Conservation (phyloP, 2,888 invertebrate species). For the Caenorhabditis angaria region DNA sequence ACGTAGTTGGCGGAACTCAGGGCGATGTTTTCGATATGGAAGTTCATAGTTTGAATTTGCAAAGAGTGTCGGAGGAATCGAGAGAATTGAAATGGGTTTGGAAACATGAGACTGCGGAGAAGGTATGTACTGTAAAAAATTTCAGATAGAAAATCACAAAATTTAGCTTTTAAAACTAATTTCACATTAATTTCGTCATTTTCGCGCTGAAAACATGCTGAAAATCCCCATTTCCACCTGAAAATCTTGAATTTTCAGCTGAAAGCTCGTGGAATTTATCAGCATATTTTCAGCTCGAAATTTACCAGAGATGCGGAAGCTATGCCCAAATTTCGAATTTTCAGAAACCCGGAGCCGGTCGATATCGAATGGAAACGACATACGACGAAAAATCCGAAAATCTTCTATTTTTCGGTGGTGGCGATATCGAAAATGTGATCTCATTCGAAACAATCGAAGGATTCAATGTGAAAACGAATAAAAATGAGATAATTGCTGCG, state of each 20-base stretch:
- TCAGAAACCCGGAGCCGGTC: conserved; percentile 24
- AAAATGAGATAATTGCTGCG: conserved; percentile 19
- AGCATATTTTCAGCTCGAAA: no score
- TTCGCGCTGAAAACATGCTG: no score
- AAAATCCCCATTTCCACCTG: neutral
- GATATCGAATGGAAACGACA: conserved; percentile 51
- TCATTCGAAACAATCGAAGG: conserved; percentile 37
- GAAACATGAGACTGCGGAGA: neutral
- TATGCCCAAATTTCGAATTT: no score
- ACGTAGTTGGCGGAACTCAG: conserved; percentile 60
- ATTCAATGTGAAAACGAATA: conserved; percentile 31
- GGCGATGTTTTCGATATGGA: conserved; percentile 52
- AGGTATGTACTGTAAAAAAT: no score
- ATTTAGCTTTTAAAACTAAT: no score
- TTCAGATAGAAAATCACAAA: no score
- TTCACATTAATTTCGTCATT: no score
- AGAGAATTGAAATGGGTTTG: neutral
- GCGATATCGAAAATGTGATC: conserved; percentile 35
- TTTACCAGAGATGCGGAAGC: no score
- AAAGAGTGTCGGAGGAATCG: no score
- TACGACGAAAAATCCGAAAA: conserved; percentile 27
- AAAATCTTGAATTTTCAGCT: no score
- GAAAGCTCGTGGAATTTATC: no score
- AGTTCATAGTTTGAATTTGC: no score
- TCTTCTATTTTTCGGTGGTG: conserved; percentile 59